Percentiles rank a stretch among this genome's conserved stretches.
phyloP scores from a whole-genome alignment of 2,113 vertebrate species.

The Silurus glanis region DNA sequence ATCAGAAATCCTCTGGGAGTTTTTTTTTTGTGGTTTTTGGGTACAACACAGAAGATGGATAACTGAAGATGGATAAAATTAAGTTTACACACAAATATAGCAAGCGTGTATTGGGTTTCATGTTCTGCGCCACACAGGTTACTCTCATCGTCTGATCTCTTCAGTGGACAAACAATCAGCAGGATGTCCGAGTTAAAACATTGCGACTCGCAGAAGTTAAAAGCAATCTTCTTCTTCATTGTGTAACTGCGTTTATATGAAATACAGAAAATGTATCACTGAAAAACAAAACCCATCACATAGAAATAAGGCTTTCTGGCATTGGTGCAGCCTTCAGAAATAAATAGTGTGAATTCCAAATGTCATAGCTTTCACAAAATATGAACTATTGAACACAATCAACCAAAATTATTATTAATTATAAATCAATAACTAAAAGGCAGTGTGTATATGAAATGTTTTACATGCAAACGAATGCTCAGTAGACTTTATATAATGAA shows the following conservation, averaged over 20 bases:
- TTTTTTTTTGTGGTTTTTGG: background rate
- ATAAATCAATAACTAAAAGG: background rate
- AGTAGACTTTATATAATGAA: background rate
- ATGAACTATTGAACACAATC: too few species aligned
- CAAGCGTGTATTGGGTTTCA: background rate
- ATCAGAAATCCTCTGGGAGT: background rate
- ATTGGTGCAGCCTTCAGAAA: background rate
- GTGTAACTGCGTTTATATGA: background rate
- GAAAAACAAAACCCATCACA: background rate
- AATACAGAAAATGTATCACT: background rate
- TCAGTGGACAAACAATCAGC: background rate
- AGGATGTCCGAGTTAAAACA: background rate
- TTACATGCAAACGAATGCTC: background rate
- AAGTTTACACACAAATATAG: background rate
- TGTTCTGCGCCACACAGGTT: background rate
- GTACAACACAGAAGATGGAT: background rate
- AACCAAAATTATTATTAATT: background rate
- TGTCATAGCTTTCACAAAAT: too few species aligned
- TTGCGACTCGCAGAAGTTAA: background rate
- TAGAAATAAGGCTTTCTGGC: background rate
- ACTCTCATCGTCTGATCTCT: background rate
- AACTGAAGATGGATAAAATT: background rate
- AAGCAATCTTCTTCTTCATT: background rate
- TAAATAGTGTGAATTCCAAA: background rate
- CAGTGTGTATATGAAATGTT: too few species aligned